These are phyloP conservation scores for Cotesia congregata DNA, from an alignment of 2,888 invertebrate species.

Conservation along the genomic window DNA sequence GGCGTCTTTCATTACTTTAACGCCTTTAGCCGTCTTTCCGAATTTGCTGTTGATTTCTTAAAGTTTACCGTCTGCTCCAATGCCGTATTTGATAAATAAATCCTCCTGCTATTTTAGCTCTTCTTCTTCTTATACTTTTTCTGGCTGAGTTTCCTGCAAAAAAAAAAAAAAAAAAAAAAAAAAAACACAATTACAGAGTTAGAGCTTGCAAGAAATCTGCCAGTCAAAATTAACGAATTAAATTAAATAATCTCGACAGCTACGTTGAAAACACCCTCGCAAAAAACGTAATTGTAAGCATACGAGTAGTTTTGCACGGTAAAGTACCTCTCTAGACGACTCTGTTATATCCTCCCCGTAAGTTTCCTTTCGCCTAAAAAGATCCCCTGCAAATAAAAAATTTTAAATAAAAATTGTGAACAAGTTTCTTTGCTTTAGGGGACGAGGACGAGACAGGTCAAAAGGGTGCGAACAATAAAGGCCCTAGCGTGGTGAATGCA, in stretches of 20 bases:
- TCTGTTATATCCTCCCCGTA: background rate
- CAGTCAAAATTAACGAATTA: background rate
- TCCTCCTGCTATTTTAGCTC: too few species aligned
- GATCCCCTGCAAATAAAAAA: background rate
- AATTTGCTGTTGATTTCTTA: background rate
- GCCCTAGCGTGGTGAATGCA: slow-evolving; percentile 17
- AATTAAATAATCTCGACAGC: background rate
- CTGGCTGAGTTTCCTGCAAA: too few species aligned
- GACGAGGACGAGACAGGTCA: slow-evolving; percentile 28
- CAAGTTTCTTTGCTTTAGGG: background rate
- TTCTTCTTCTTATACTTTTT: too few species aligned
- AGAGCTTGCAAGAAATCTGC: background rate
- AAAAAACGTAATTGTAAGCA: background rate
- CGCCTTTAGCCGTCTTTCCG: background rate
- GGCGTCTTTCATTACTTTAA: background rate
- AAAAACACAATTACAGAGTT: background rate
- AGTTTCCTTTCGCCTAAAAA: background rate
- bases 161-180: background rate
- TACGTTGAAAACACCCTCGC: background rate
- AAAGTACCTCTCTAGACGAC: background rate
- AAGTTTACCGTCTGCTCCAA: background rate
- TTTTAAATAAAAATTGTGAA: background rate
- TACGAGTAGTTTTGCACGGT: background rate
- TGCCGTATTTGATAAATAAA: background rate
- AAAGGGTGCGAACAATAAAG: slow-evolving; percentile 33